Percentiles rank a stretch among this genome's conserved stretches.
Evolutionary conservation across 2,888 invertebrate species (phyloP).

Genomic region (Parnassius glacialis): DNA sequence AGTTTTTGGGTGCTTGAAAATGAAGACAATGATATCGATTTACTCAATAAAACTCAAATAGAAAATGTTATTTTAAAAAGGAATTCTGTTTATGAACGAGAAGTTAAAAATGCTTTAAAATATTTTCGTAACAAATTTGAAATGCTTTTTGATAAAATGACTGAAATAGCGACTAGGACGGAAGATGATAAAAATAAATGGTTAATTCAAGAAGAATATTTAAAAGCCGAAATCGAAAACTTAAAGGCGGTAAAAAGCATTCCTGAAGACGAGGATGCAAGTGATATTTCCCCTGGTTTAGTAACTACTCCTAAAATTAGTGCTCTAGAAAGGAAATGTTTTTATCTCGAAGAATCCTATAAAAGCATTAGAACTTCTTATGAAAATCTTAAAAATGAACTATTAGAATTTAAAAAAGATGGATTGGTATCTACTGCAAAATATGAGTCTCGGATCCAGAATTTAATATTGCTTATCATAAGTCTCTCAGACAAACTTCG

Average conservation of each 20-base stretch:
- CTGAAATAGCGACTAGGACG: slow-evolving; percentile 62
- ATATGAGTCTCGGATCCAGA: slow-evolving; percentile 69
- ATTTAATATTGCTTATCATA: slow-evolving; percentile 53
- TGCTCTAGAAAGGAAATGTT: slow-evolving; percentile 64
- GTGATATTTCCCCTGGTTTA: slow-evolving; percentile 65
- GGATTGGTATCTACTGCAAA: slow-evolving; percentile 61
- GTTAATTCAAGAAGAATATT: slow-evolving; percentile 67
- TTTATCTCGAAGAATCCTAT: slow-evolving; percentile 66
- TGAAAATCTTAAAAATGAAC: slow-evolving; percentile 76
- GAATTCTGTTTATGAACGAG: slow-evolving; percentile 53
- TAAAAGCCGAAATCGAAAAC: slow-evolving; percentile 67
- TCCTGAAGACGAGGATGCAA: slow-evolving; percentile 55
- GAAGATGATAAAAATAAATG: slow-evolving; percentile 67
- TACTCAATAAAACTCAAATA: slow-evolving; percentile 48
- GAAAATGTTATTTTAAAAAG: slow-evolving; percentile 44
- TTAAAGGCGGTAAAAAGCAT: slow-evolving; percentile 51
- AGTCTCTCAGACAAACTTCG: slow-evolving; percentile 72
- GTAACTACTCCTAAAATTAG: slow-evolving; percentile 42
- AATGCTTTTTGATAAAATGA: slow-evolving; percentile 67
- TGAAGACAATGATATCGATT: slow-evolving; percentile 47
- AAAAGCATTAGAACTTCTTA: slow-evolving; percentile 71
- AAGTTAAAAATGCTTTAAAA: slow-evolving; percentile 56
- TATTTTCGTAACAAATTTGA: slow-evolving; percentile 72
- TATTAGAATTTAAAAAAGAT: slow-evolving; percentile 68
- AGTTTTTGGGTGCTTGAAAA: slow-evolving; percentile 60